Evolutionary conservation across 2,797 vertebrate genomes (phyloP).

Genomic region (Tinamus major): DNA sequence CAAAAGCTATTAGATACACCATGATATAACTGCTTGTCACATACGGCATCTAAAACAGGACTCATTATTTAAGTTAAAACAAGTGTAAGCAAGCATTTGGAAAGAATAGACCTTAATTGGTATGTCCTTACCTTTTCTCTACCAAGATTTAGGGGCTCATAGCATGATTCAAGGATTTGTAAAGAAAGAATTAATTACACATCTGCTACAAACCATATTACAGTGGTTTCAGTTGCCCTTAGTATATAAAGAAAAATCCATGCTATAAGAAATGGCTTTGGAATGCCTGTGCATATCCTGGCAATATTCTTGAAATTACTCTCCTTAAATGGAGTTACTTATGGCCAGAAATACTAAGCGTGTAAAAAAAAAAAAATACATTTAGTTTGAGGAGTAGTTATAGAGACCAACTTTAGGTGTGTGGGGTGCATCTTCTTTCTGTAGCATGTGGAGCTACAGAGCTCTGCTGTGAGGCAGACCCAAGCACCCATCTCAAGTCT

Average conservation of each 20-base stretch:
- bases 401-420: background rate
- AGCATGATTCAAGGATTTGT: background rate
- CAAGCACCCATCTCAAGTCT: accelerated
- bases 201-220: background rate
- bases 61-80: background rate
- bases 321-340: background rate
- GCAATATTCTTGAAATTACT: background rate
- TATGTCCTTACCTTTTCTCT: background rate
- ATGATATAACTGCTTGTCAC: background rate
- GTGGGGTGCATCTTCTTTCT: background rate
- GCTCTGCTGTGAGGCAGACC: background rate
- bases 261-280: background rate
- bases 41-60: background rate
- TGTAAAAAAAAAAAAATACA: background rate
- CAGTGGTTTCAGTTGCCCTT: background rate
- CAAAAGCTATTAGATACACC: background rate
- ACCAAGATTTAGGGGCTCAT: background rate
- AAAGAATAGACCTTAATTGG: background rate
- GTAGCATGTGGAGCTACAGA: background rate
- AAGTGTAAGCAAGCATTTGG: accelerated
- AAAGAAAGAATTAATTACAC: background rate
- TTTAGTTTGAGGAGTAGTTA: background rate
- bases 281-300: background rate
- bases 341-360: background rate
- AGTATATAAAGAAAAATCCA: background rate